Conservation (phyloP, 2,113 vertebrate genomes). For the Patagioenas fasciata region DNA sequence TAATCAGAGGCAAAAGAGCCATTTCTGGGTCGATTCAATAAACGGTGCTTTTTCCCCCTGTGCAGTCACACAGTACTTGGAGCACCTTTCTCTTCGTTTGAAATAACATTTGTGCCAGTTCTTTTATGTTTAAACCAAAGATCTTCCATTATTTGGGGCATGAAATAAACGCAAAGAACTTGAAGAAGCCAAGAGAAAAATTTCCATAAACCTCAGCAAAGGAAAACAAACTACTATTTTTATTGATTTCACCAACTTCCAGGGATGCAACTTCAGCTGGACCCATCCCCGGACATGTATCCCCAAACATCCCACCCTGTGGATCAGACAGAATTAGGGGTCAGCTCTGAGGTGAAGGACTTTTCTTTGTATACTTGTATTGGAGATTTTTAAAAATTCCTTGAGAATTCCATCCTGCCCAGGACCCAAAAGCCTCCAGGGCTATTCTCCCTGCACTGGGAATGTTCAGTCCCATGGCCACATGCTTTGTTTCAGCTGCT, state of each 20-base stretch:
- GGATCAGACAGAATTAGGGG: neutral
- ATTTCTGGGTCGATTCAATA: neutral
- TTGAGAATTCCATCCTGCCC: neutral
- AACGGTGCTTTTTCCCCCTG: neutral
- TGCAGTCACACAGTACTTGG: neutral
- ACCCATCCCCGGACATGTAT: rapidly evolving
- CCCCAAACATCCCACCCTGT: neutral
- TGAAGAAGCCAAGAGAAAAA: neutral
- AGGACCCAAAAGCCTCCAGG: no score
- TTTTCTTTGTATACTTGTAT: neutral
- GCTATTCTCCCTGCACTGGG: neutral
- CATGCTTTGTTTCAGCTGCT: neutral
- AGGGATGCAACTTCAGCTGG: neutral
- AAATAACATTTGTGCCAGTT: neutral
- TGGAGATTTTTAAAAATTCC: neutral
- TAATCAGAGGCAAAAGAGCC: neutral
- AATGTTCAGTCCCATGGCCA: neutral
- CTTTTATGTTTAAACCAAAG: neutral
- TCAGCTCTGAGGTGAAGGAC: neutral
- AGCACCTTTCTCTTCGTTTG: neutral
- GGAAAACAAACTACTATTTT: neutral
- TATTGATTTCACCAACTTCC: neutral
- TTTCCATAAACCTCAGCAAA: neutral
- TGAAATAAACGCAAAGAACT: neutral
- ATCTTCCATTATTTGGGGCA: neutral